Percentiles rank a stretch among this genome's conserved stretches.
These are phyloP conservation scores for Leptinotarsa texana DNA, from an alignment of 1,140 invertebrate genomes.

Conservation along the genomic window DNA sequence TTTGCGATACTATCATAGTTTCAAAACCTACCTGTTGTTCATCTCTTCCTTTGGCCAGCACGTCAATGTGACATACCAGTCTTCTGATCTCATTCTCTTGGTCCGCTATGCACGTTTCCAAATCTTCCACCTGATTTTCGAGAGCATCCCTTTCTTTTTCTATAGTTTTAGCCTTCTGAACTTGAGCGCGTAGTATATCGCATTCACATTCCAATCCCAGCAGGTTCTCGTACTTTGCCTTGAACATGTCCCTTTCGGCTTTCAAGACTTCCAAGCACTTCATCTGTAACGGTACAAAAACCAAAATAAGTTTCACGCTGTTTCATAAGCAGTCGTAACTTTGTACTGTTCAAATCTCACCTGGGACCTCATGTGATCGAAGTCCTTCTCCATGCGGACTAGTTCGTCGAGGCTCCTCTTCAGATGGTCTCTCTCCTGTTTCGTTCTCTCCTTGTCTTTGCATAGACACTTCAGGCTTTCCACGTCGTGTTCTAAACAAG, in stretches of 20 bases:
- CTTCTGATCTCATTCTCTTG: slow-evolving; percentile 53
- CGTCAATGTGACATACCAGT: slow-evolving; percentile 49
- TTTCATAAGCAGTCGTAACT: too few relatives aligned
- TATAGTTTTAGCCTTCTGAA: slow-evolving; percentile 40
- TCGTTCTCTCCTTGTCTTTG: slow-evolving; percentile 45
- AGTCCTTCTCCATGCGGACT: slow-evolving; percentile 44
- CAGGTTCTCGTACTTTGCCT: slow-evolving; percentile 47
- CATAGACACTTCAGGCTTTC: slow-evolving; percentile 41
- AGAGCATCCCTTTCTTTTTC: slow-evolving; percentile 45
- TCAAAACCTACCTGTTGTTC: slow-evolving; percentile 45
- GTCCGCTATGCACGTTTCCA: slow-evolving; percentile 48
- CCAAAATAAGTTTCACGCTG: too few relatives aligned
- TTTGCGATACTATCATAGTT: not conserved
- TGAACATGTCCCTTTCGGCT: slow-evolving; percentile 48
- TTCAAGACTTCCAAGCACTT: slow-evolving; percentile 45
- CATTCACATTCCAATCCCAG: slow-evolving; percentile 44
- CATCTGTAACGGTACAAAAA: slow-evolving; percentile 34
- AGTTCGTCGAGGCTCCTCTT: slow-evolving; percentile 46
- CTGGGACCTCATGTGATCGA: slow-evolving; percentile 41
- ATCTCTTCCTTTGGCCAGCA: slow-evolving; percentile 46
- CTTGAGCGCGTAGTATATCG: slow-evolving; percentile 40
- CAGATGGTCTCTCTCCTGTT: slow-evolving; percentile 44
- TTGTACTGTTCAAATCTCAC: not conserved
- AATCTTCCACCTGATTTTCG: slow-evolving; percentile 44
- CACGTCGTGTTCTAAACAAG: slow-evolving; percentile 42